Evolutionary conservation across 92 coral and sea anemone species (phyloP).

Genomic region (Palythoa grandis): DNA sequence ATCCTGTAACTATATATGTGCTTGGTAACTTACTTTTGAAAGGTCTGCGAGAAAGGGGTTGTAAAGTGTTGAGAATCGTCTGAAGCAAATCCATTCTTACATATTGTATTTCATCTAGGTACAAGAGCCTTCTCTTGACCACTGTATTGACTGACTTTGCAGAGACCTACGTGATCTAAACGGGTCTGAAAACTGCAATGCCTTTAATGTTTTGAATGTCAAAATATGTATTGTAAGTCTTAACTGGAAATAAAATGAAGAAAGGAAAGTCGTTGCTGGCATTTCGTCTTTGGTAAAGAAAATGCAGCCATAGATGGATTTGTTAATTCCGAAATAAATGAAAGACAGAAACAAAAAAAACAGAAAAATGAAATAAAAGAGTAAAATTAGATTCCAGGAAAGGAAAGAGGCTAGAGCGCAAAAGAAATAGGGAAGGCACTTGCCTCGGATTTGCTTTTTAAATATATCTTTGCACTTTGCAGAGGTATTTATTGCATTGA

Average conservation of each 20-base stretch:
- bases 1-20: neutral
- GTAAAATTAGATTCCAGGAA: too few relatives aligned
- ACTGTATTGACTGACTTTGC: neutral
- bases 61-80: neutral
- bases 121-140: neutral
- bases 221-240: constrained; percentile 1
- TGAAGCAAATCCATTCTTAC: neutral
- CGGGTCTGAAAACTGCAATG: neutral
- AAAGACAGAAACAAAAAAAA: too few relatives aligned
- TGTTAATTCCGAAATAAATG: too few relatives aligned
- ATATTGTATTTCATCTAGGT: neutral
- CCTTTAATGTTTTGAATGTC: neutral
- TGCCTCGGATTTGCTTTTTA: too few relatives aligned
- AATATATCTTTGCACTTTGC: too few relatives aligned
- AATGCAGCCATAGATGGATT: too few relatives aligned
- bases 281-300: too few relatives aligned
- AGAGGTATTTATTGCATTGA: too few relatives aligned
- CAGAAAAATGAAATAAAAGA: too few relatives aligned
- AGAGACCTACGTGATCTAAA: neutral
- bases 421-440: too few relatives aligned
- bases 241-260: constrained; percentile 9
- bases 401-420: too few relatives aligned
- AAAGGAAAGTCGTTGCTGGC: neutral
- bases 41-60: neutral
- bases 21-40: neutral